Percentiles rank a stretch among this genome's conserved stretches.
Conservation (phyloP, 2,888 invertebrate genomes). For the Dicyrtoma fusca region DNA sequence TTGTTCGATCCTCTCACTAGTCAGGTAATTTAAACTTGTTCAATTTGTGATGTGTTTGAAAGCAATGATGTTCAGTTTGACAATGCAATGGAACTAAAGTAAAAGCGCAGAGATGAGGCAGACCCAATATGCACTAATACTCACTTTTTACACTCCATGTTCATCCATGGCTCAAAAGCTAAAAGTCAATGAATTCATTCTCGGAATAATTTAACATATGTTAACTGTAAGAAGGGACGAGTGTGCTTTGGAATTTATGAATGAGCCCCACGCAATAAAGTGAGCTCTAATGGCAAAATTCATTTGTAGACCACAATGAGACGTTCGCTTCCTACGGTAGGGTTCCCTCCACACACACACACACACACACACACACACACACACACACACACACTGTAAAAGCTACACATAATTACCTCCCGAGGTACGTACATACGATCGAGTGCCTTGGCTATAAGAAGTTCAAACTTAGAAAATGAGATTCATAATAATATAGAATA, state of each 20-base stretch:
- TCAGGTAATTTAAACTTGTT: too few species aligned
- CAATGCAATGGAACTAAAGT: too few species aligned
- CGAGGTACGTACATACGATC: not conserved
- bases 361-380: not conserved
- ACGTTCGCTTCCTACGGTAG: not conserved
- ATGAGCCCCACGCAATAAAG: constrained; percentile 26
- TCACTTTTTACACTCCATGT: too few species aligned
- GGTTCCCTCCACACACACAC: not conserved
- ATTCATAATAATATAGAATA: not conserved
- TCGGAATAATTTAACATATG: constrained; percentile 14
- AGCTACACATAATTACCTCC: not conserved
- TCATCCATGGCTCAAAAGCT: not conserved
- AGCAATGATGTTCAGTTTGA: too few species aligned
- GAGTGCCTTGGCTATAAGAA: not conserved
- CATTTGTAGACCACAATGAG: constrained; percentile 4
- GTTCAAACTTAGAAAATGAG: not conserved
- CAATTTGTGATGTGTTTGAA: too few species aligned
- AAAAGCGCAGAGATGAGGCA: too few species aligned
- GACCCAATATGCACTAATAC: too few species aligned
- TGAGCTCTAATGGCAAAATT: not conserved
- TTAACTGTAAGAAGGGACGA: constrained; percentile 10
- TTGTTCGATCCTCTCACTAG: too few species aligned
- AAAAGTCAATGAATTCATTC: constrained; percentile 6
- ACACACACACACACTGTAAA: not conserved
- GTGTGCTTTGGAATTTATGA: constrained; percentile 28